Base-by-base conservation (phyloP, 2,113 vertebrate genomes). In the Nothocercus nigrocapillus region DNA sequence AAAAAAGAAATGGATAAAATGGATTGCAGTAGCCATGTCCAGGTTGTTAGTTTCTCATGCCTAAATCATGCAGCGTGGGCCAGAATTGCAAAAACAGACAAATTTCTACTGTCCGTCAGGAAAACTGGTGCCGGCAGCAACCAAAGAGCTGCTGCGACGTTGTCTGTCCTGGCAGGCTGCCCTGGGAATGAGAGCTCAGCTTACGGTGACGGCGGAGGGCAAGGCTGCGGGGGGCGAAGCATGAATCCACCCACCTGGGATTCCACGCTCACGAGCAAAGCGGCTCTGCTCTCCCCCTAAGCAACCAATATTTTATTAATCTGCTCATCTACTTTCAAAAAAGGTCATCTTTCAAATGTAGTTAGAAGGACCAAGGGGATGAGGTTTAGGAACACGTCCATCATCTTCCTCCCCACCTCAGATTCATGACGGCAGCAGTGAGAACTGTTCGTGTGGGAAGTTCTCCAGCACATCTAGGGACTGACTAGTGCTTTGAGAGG, bases 221-320 rank as follows among this genome's bases (percentile, higher is more conserved):
- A 47, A 72, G 28, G 11, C 62, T 66, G n/a, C 15, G 24, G 53
- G 58, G 62, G 68, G 72, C 1, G 2, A 84, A 84, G 56, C 81
- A 21, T 76, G 77, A 84, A 68, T 58, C 93, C 89, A 76, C 20
- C 32, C 53, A 2, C 69, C 90, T 11, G 21, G 49, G 49, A 62
- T 54, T 94, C 81, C 51, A n/a, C 58, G 76, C 85, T 96, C 86
- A 85, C 40, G 68, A 87, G 69, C 47, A 90, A 89, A 84, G 40
- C 10, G 1, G 10, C 0, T 58, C 53, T 47, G 66, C 16, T 82
- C 78, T 92, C 74, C 66, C 81, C 69, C 44, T 40, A 17, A 76
- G 74, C 10, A 1, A 40, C 5, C 42, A 47, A 53, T 90, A 75
- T 59, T 92, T 73, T 18, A 9, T 86, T 85, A 76, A 93, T 87